Evolutionary conservation across 2,113 vertebrate genomes (phyloP).

Genomic region (Lophochroa leadbeateri): DNA sequence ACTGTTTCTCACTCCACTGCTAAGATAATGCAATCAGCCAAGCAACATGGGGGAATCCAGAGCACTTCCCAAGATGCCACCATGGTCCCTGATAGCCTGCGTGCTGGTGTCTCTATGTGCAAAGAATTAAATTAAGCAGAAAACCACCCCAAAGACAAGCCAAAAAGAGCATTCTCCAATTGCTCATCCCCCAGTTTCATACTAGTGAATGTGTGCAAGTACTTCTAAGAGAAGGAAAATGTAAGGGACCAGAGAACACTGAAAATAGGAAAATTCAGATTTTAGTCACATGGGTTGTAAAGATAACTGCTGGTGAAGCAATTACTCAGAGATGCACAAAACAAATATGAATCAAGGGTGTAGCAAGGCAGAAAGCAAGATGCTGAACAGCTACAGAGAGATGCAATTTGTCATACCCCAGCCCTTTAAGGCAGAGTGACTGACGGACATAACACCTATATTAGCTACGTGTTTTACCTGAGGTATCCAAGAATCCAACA

Average conservation of each 20-base stretch:
- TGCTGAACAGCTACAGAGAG: neutral
- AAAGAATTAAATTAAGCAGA: neutral
- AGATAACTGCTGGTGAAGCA: neutral
- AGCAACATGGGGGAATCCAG: neutral
- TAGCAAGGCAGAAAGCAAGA: neutral
- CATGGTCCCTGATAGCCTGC: neutral
- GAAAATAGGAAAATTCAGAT: neutral
- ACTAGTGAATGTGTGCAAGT: accelerated
- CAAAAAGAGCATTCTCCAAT: neutral
- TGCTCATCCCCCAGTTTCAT: neutral
- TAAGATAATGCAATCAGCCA: neutral
- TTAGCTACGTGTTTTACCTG: neutral
- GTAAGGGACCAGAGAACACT: neutral
- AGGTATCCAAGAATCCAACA: neutral
- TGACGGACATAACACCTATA: neutral
- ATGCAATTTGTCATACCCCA: neutral
- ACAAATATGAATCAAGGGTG: neutral
- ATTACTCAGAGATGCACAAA: neutral
- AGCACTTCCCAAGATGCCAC: neutral
- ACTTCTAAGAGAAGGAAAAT: neutral
- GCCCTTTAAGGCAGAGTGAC: neutral
- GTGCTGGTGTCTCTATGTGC: neutral
- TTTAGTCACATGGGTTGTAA: neutral
- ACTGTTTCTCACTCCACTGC: neutral
- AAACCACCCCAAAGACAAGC: neutral